Evolutionary conservation across 2,888 invertebrate species (phyloP).

Genomic region (Eremobia ochroleuca): DNA sequence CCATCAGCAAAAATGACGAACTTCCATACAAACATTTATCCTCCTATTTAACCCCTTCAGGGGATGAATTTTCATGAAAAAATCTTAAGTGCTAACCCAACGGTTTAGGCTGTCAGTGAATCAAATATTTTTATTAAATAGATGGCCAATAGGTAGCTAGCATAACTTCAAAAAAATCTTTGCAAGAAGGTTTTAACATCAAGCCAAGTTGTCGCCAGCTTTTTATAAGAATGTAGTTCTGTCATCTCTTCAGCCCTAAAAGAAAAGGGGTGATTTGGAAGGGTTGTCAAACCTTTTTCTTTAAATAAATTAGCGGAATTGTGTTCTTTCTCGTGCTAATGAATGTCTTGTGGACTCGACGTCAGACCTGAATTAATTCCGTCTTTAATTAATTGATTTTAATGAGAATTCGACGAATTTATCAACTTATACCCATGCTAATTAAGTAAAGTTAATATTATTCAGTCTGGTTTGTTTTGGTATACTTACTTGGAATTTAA

Average conservation of each 20-base stretch:
- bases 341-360: slow-evolving; percentile 84
- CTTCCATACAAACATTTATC: too few species aligned
- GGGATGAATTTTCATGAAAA: too few species aligned
- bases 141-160: neutral
- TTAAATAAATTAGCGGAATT: slow-evolving; percentile 88
- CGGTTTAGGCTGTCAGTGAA: neutral
- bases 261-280: slow-evolving; percentile 64
- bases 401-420: slow-evolving; percentile 72
- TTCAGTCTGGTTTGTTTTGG: slow-evolving; percentile 32
- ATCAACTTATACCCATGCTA: slow-evolving; percentile 29
- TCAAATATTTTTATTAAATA: neutral
- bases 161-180: neutral
- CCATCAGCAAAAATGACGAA: too few species aligned
- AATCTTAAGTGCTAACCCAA: too few species aligned
- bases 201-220: neutral
- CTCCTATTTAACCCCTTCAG: too few species aligned
- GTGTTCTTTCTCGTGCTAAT: slow-evolving; percentile 83
- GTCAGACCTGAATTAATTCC: slow-evolving; percentile 71
- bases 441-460: slow-evolving; percentile 35
- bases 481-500: slow-evolving; percentile 35
- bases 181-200: slow-evolving; percentile 2
- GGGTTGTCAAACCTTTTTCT: slow-evolving; percentile 80
- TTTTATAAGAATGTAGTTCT: slow-evolving; percentile 24
- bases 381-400: slow-evolving; percentile 83
- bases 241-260: slow-evolving; percentile 45